Evolutionary conservation across 2,888 invertebrate species (phyloP), one percentile per base, ranked within the genome.

Genomic region (Eucera pruinosa): DNA sequence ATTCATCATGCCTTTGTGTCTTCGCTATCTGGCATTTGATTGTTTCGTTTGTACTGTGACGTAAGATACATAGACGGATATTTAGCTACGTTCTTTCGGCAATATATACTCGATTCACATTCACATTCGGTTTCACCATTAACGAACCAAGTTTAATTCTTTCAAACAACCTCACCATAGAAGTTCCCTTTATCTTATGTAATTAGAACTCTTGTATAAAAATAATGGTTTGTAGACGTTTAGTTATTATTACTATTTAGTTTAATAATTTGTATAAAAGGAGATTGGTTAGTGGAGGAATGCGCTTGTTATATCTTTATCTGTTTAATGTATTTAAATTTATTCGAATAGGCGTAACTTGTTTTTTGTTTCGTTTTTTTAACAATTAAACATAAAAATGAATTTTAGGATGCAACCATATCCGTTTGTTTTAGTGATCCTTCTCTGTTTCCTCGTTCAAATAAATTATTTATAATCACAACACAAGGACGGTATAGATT

Each of bases 21-120:
- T 81, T 89, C 86, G 88, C 86, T 87, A 85, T 88, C 86, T 83
- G 88, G 86, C 87, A 88, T 90, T 88, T 83, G 81, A 30, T 62
- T 85, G 15, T 25, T 66, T 78, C 78, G 73, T 83, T 87, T 80
- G 80, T 76, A 83, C 80, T 71, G 72, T 78, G 78, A 86, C 76
- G 83, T 87, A 86, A 85, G 89, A 86, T 86, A 88, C 84, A 68
- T 86, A 86, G 85, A 75, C 65, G 76, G 80, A 87, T 87, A 87
- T 85, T 87, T 82, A 84, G 77, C 85, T 82, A 83, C 73, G 77
- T 80, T 64, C 71, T 69, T 41, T 58, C 54, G 57, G 52, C n/a
- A 47, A 45, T 11, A 52, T 62, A 39, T 18, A 47, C 60, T 54
- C 58, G 36, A 55, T 54, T 41, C 25, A n/a, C n/a, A 4, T 50